Conservation (phyloP, 2,797 vertebrate species). For the Vireo griseus region DNA sequence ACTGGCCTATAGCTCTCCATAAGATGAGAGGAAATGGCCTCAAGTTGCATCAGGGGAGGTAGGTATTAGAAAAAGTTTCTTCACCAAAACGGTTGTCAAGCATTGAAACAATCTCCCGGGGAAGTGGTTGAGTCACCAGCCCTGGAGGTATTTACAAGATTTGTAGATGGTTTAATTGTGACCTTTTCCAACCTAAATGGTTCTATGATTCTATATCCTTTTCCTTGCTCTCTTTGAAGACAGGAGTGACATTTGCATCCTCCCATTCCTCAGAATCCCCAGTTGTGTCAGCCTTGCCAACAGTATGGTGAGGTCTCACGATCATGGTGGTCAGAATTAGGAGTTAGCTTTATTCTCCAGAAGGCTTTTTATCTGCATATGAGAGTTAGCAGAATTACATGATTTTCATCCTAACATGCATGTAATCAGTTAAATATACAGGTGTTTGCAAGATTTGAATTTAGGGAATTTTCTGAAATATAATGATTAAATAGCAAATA, state of each 20-base stretch:
- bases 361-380: not conserved
- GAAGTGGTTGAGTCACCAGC: not conserved
- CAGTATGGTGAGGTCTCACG: fast-evolving
- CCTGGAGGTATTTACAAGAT: not conserved
- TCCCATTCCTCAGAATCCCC: not conserved
- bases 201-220: not conserved
- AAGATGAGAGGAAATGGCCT: not conserved
- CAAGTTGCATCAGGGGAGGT: not conserved
- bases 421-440: not conserved
- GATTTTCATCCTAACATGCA: not conserved
- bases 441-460: not conserved
- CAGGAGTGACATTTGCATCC: not conserved
- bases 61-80: not conserved
- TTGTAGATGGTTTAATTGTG: not conserved
- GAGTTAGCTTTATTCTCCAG: not conserved
- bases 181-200: not conserved
- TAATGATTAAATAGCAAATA: not conserved
- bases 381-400: not conserved
- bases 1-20: not conserved
- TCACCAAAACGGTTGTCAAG: not conserved
- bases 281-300: not conserved
- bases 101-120: not conserved
- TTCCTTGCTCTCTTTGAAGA: not conserved
- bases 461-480: not conserved
- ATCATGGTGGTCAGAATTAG: not conserved